Percentiles rank a stretch among this genome's conserved stretches.
Evolutionary conservation across 2,113 vertebrate genomes (phyloP).

Genomic region (Podilymbus podiceps): DNA sequence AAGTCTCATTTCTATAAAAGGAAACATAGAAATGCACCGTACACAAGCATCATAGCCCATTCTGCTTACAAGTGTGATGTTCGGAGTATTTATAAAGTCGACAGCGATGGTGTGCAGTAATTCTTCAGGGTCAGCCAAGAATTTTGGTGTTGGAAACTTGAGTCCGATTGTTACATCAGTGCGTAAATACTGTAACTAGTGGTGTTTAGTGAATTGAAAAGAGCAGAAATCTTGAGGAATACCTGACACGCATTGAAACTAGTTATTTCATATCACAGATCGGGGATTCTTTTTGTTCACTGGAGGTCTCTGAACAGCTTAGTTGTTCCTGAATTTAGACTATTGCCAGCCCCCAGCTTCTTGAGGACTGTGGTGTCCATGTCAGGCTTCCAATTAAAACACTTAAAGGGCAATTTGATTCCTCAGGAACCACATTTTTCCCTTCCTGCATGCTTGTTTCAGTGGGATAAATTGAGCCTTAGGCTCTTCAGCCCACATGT

Average conservation of each 20-base stretch:
- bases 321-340: neutral
- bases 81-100: neutral
- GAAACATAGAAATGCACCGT: fast-evolving
- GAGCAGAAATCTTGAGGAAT: neutral
- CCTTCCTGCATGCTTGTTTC: neutral
- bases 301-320: neutral
- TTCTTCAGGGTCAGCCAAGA: neutral
- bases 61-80: neutral
- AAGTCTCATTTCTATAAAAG: neutral
- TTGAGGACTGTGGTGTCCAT: fast-evolving
- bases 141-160: neutral
- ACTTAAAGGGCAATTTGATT: neutral
- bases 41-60: neutral
- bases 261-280: neutral
- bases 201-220: neutral
- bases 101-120: neutral
- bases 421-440: neutral
- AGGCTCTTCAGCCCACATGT: neutral
- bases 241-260: neutral
- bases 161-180: fast-evolving
- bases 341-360: neutral
- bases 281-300: neutral
- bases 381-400: neutral
- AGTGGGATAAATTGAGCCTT: neutral
- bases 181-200: neutral